A percentile compares a stretch with the other conserved stretches of the same genome.
These are phyloP conservation scores for Drosophila elegans DNA, from an alignment of 1,140 invertebrate genomes.

Conservation along the genomic window DNA sequence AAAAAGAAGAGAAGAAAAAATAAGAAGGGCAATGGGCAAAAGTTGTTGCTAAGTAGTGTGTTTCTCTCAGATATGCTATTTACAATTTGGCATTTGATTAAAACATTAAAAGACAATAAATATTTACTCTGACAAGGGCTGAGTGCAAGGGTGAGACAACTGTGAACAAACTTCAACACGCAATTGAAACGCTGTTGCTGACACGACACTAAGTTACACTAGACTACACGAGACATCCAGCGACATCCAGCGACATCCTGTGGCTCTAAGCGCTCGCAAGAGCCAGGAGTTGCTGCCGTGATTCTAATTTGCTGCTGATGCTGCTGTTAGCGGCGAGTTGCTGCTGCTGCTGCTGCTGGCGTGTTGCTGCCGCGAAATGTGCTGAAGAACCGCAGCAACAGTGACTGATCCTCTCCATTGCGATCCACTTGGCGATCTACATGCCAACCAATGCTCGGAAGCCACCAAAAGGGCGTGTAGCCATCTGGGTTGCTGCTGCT, in stretches of 20 bases:
- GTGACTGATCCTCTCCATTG: conserved; percentile 62
- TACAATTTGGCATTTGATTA: conserved; percentile 47
- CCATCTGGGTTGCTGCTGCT: conserved; percentile 31
- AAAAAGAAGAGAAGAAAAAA: background rate
- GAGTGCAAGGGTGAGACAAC: conserved; percentile 21
- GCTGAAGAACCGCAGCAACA: conserved; percentile 69
- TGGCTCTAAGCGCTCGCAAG: conserved; percentile 14
- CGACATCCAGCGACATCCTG: conserved; percentile 4
- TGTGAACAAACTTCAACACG: conserved; percentile 60
- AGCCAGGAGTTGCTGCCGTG: conserved; percentile 33
- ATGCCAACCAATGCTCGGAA: conserved; percentile 69
- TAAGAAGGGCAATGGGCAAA: background rate
- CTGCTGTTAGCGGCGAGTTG: conserved; percentile 16
- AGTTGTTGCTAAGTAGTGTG: conserved; percentile 38
- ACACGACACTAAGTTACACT: conserved; percentile 26
- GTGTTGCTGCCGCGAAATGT: conserved; percentile 49
- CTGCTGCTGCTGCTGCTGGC: conserved; percentile 15
- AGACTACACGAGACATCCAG: conserved; percentile 6
- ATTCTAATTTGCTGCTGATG: background rate
- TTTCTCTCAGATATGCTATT: conserved; percentile 16
- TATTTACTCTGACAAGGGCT: conserved; percentile 14
- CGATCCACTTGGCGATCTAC: conserved; percentile 60
- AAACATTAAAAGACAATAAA: conserved; percentile 25
- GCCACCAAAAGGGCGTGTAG: conserved; percentile 75
- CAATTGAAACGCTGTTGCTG: conserved; percentile 60